These are phyloP conservation scores for Enteromius paludinosus DNA, from an alignment of 2,797 vertebrate genomes.

Conservation along the genomic window DNA sequence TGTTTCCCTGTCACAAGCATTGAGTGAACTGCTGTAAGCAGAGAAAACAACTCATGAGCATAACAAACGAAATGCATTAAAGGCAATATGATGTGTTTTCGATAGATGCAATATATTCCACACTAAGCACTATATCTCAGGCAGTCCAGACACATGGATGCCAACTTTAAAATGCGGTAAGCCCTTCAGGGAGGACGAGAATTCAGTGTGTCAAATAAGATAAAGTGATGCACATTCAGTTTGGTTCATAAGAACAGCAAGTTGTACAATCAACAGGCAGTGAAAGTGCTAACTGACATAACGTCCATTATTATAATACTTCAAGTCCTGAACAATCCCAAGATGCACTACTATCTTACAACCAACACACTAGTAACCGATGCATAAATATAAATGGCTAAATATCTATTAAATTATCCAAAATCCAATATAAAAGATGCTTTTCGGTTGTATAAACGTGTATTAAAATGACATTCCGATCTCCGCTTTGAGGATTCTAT, in stretches of 20 bases:
- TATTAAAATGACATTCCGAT: conserved; percentile 37
- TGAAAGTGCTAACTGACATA: conserved; percentile 28
- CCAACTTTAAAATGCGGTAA: neutral
- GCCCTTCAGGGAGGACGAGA: conserved; percentile 39
- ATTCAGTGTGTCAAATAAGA: conserved; percentile 73
- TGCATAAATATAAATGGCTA: conserved; percentile 34
- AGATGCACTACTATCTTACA: conserved; percentile 19
- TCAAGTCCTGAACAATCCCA: conserved; percentile 45
- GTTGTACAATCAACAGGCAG: conserved; percentile 28
- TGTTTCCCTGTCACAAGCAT: conserved; percentile 16
- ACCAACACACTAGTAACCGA: conserved; percentile 43
- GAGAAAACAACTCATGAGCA: neutral
- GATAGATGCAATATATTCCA: neutral
- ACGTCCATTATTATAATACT: conserved; percentile 20
- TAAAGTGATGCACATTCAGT: conserved; percentile 61
- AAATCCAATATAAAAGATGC: conserved; percentile 43
- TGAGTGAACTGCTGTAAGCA: conserved; percentile 57
- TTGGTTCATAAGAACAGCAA: conserved; percentile 23
- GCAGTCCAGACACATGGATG: neutral
- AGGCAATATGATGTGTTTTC: neutral
- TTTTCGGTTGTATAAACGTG: conserved; percentile 37
- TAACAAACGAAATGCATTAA: neutral
- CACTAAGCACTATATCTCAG: neutral
- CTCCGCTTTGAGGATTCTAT: neutral
- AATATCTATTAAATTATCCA: conserved; percentile 38